Evolutionary conservation across 2,797 vertebrate species (phyloP), one percentile per base, ranked within the genome.

Genomic region (Anguilla obscura): DNA sequence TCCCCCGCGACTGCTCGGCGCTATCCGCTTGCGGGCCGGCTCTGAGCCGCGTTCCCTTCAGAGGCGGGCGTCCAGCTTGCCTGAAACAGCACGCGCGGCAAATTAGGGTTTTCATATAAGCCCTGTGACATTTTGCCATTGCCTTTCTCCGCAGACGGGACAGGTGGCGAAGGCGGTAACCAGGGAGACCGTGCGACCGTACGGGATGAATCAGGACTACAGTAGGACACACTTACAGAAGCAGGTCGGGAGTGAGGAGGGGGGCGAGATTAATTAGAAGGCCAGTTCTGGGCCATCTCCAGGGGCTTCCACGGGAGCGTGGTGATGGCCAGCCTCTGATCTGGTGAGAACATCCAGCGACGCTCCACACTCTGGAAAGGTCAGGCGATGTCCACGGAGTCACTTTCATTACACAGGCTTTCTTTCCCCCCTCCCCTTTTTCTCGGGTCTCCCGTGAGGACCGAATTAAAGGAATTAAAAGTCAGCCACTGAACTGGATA

Each of bases 361-460:
- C 24, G 12, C 40, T n/a, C 33, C 3, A 18, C 48, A 66, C 30
- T 45, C n/a, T 2, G 74, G 85, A 79, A 88, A 88, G 87, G 84
- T 88, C 87, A 86, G 66, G 33, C 1, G 40, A 66, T 48, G 80
- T 88, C 71, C 7, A 0, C 50, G 14, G 45, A 40, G 63, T 66
- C 79, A 84, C n/a, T 84, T 87, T 21, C 69, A 87, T 87, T 84
- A 87, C 84, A n/a, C 24, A 69, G 40, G 54, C n/a, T 84, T 87
- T 84, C 7, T 2, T 10, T 0, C 3, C 45, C 36, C 4, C 36
- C 30, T 21, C 14, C 3, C 45, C 14, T 79, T 63, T 87, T 52
- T 27, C 63, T 84, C 21, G n/a, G 40, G 60, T 54, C 60, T 5
- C 60, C 87, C 30, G 40, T 1, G 27, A 82, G 10, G 79, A 50